Evolutionary conservation across 2,113 vertebrate genomes (phyloP), one percentile per base, ranked within the genome.

Genomic region (Gila orcuttii): DNA sequence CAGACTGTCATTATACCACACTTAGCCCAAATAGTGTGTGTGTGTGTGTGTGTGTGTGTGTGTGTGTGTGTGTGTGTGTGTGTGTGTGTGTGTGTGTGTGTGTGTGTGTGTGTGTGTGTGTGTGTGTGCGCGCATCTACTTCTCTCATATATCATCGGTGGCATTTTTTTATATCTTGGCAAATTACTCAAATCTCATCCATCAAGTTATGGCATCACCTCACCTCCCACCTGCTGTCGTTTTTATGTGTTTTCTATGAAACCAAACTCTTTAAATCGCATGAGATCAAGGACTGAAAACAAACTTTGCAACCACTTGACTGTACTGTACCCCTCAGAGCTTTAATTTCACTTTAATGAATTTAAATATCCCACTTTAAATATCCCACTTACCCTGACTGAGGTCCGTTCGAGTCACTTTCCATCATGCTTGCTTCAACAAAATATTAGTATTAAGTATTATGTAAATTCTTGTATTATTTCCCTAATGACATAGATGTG

Each of bases 401-500:
- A 28, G 60, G 60, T 62, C n/a, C 11, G 12, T 62, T 62, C 25
- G 59, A 13, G 10, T 62, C 60, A 25, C 9, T 62, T 62, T 62
- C 52, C 4, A 77, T 31, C 33, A 17, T 39, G 55, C 52, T 31
- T 80, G 78, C 36, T 79, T 79, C 13, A 39, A 59, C 21, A 39
- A 60, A 79, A 79, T 10, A n/a, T n/a, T n/a, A n/a, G n/a, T n/a
- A n/a, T n/a, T n/a, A 79, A 80, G 36, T 64, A 28, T 60, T 60
- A 60, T 60, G 77, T 80, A 45, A 64, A 64, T 64, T 64, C 8
- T 64, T 45, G 2, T 64, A 45, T 64, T 80, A 19, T 80, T 80
- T 80, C 59, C 59, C n/a, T 45, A 19, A 64, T 80, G 59, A 64
- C 78, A n/a, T 80, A 64, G 78, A 80, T 80, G 78, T 31, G n/a